Evolutionary conservation across 2,113 vertebrate genomes (phyloP), one percentile per base, ranked within the genome.

Genomic region (Microtus montanus): DNA sequence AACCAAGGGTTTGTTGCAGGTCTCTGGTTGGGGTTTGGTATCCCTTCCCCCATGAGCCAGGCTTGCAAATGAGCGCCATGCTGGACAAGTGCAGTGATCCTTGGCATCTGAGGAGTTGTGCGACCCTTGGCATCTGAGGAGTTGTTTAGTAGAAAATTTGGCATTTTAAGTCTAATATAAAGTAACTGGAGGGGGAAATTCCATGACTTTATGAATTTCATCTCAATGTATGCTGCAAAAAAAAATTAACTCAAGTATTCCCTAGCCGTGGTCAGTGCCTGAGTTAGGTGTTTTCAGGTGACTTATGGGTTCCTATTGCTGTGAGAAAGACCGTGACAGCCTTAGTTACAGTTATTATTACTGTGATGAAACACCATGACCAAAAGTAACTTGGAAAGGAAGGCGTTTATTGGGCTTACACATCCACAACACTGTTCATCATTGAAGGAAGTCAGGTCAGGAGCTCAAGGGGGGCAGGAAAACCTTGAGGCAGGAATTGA

Each of bases 141-240:
- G 14, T 66, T 87, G 68, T 83, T 80, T 82, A 58, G 70, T 41
- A 58, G 61, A 88, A 86, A 86, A 68, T 33, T 78, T 70, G n/a
- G 22, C 58, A 41, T 93, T 91, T 89, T 61, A 68, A 88, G 70
- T 89, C 49, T 63, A 73, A 71, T 77, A 22, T 68, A 74, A 94
- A 58, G 28, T 95, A 89, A 74, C 24, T 61, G 61, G 38, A 85
- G 44, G 24, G 3, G 26, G 19, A 95, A 38, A 12, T 13, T 11
- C 88, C 44, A 1, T 63, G 66, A 26, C 90, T 87, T 79, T 80
- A 35, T 73, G 20, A 78, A 33, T n/a, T 63, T 92, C 90, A 68
- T 20, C 11, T 11, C 70, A 17, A 61, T 80, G 87, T 2, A 10
- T 80, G 92, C 79, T 78, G 61, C 35, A 22, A 63, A 66, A 68